These are phyloP conservation scores for Synaphobranchus kaupii DNA, from an alignment of 2,797 vertebrate species.

Conservation along the genomic window DNA sequence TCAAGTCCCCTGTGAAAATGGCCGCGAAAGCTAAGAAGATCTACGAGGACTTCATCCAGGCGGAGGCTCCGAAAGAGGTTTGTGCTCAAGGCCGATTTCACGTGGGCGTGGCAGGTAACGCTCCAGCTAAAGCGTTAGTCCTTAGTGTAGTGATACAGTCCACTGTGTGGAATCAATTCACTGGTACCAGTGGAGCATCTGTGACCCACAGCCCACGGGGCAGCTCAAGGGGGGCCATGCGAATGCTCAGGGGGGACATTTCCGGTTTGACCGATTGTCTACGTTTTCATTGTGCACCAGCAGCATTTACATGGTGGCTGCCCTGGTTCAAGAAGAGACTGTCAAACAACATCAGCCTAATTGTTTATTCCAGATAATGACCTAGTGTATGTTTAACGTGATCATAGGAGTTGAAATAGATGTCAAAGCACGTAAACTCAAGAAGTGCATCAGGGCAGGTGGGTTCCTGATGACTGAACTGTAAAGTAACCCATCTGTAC, in stretches of 20 bases:
- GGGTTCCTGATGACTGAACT: neutral
- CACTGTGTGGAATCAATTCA: neutral
- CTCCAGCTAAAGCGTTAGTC: neutral
- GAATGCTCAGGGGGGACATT: neutral
- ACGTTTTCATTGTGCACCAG: neutral
- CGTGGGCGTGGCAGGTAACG: neutral
- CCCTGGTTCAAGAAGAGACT: neutral
- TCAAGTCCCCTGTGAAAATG: conserved; percentile 74
- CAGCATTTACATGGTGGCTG: neutral
- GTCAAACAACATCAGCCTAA: neutral
- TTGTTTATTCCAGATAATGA: neutral
- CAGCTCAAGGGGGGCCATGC: neutral
- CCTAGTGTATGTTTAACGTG: neutral
- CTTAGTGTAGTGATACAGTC: neutral
- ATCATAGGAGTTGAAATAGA: neutral
- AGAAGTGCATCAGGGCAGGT: neutral
- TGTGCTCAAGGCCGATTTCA: neutral
- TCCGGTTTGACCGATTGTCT: neutral
- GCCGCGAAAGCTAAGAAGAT: conserved; percentile 80
- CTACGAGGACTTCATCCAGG: conserved; percentile 81
- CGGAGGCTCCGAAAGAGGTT: conserved; percentile 84
- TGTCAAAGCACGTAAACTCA: neutral
- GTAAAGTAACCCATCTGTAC: neutral
- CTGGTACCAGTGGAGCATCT: neutral
- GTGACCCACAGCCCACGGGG: neutral